phyloP scores from a whole-genome alignment of 30 jellyfish, hydroid and myxozoan species.

The Nemopilema nomurai region DNA sequence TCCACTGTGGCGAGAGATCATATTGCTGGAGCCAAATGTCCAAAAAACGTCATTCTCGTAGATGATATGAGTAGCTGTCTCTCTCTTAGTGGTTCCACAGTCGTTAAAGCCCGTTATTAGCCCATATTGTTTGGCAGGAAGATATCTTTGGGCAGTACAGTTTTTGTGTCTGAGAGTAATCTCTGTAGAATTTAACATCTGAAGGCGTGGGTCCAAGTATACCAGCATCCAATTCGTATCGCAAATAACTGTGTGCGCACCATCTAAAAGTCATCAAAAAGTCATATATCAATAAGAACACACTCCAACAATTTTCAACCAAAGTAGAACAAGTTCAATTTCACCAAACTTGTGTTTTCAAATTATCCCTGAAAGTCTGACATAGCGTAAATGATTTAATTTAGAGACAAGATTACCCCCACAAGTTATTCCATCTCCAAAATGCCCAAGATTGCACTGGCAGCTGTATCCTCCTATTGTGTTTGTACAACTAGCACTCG shows the following conservation, averaged over 20 bases:
- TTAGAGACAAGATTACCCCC: too few species aligned
- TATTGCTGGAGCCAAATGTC: slow-evolving; percentile 20
- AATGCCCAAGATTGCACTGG: slow-evolving; percentile 27
- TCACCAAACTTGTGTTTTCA: too few species aligned
- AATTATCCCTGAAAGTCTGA: not conserved
- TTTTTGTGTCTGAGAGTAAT: slow-evolving; percentile 4
- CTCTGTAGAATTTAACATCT: not conserved
- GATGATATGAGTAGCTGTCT: slow-evolving; percentile 30
- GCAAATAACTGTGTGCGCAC: slow-evolving; percentile 40
- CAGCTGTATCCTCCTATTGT: slow-evolving; percentile 12
- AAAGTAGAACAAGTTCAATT: not conserved
- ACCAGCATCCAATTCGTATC: slow-evolving; percentile 50
- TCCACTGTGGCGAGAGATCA: slow-evolving; percentile 36
- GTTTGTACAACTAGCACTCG: slow-evolving; percentile 48
- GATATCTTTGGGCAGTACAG: slow-evolving; percentile 17
- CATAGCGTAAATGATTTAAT: not conserved
- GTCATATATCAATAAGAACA: too few species aligned
- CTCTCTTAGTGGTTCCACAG: slow-evolving; percentile 38
- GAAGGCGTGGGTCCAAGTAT: slow-evolving; percentile 27
- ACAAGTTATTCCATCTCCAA: slow-evolving; percentile 37
- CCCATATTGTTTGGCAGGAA: slow-evolving; percentile 23
- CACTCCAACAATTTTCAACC: not conserved
- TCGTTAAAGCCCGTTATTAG: slow-evolving; percentile 13
- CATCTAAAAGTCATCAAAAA: too few species aligned
- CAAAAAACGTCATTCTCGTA: slow-evolving; percentile 37